These are phyloP conservation scores for Mandrillus leucophaeus DNA, from an alignment of 2,113 vertebrate genomes.

Conservation along the genomic window DNA sequence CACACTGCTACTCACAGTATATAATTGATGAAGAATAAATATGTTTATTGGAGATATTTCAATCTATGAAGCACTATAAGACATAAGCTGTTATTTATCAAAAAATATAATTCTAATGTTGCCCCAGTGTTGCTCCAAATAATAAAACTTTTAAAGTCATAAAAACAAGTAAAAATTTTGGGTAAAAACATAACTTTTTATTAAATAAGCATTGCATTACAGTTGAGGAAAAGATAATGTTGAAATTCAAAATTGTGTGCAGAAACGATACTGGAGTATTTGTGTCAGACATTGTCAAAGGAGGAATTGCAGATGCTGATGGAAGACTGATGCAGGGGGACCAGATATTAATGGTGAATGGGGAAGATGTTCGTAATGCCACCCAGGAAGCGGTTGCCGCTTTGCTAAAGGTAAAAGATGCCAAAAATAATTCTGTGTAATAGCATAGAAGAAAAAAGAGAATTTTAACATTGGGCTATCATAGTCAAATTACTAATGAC, in stretches of 20 bases:
- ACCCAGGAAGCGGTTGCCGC: slow-evolving; percentile 96
- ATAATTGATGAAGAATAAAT: background rate
- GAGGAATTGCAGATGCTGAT: slow-evolving; percentile 92
- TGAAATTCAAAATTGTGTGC: slow-evolving; percentile 59
- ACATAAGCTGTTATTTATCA: background rate
- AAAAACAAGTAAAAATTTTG: background rate
- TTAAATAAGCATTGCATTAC: background rate
- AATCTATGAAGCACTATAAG: background rate
- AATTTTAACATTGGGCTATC: background rate
- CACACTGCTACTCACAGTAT: background rate
- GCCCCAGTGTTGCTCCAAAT: background rate
- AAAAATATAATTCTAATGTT: background rate
- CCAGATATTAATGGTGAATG: slow-evolving; percentile 95
- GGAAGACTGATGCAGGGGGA: slow-evolving; percentile 95
- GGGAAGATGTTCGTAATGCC: slow-evolving; percentile 93
- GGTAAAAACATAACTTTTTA: background rate
- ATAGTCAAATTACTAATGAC: background rate
- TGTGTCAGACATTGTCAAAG: slow-evolving; percentile 97
- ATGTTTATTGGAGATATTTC: background rate
- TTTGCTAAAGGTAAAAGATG: slow-evolving; percentile 92
- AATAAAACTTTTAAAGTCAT: background rate
- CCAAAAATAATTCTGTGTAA: background rate
- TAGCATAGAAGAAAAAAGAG: background rate
- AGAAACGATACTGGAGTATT: slow-evolving; percentile 97
- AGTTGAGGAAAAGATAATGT: background rate